These are phyloP conservation scores for Malacoctenus gilli DNA, from an alignment of 2,797 vertebrate genomes.

Conservation along the genomic window DNA sequence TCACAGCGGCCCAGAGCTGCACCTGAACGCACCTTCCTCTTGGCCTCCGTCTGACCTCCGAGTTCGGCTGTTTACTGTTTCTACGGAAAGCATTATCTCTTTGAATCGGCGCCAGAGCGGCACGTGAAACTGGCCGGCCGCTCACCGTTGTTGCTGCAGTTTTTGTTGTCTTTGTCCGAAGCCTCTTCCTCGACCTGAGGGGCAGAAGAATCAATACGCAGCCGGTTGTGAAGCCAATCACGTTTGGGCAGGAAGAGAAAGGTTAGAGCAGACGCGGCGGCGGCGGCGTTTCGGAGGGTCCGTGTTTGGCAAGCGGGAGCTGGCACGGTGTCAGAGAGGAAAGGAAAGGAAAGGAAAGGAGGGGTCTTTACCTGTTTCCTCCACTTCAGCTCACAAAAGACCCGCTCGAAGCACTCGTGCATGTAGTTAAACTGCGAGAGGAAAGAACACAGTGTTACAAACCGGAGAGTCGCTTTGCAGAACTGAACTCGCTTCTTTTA, in stretches of 20 bases:
- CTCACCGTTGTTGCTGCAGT: conserved; percentile 87
- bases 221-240: neutral
- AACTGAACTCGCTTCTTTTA: neutral
- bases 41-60: conserved; percentile 4
- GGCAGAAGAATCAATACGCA: conserved; percentile 17
- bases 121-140: neutral
- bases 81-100: neutral
- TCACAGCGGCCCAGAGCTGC: conserved; percentile 22
- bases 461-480: neutral
- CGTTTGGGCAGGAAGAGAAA: too few relatives aligned
- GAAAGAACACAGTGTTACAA: conserved; percentile 4
- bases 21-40: conserved; percentile 33
- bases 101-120: conserved; percentile 1
- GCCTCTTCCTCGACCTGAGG: conserved; percentile 88
- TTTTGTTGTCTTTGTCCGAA: conserved; percentile 90
- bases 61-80: neutral
- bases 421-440: conserved; percentile 94
- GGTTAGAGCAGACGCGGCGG: too few relatives aligned
- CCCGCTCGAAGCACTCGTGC: conserved; percentile 97
- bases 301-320: conserved; percentile 55
- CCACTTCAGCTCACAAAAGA: conserved; percentile 98
- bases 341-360: conserved; percentile 79
- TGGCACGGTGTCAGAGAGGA: conserved; percentile 49
- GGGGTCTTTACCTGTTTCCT: conserved; percentile 91
- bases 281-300: too few relatives aligned